Conservation (phyloP, 1,140 invertebrate genomes). For the Pachypeltis micranthus region DNA sequence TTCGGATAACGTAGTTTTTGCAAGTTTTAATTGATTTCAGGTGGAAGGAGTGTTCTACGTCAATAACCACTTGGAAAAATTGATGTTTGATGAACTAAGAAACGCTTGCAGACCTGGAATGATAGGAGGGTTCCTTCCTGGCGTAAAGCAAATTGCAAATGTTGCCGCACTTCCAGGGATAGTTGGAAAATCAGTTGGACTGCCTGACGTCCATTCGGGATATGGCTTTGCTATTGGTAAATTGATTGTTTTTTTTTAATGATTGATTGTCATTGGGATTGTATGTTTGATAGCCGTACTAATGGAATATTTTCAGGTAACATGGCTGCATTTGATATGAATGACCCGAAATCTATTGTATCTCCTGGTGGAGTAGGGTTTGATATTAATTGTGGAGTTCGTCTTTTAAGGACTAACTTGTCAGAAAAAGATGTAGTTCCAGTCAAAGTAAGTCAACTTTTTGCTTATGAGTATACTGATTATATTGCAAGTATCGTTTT, state of each 20-base stretch:
- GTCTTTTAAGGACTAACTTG: constrained; percentile 90
- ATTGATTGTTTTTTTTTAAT: constrained; percentile 1
- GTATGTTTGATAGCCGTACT: neutral
- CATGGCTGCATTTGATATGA: constrained; percentile 98
- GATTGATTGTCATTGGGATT: neutral
- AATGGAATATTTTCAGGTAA: constrained; percentile 59
- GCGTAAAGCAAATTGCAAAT: constrained; percentile 99
- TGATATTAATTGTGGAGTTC: constrained; percentile 97
- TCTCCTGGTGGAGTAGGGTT: constrained; percentile 98
- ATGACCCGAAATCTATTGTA: constrained; percentile 84
- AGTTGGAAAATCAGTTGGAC: constrained; percentile 75
- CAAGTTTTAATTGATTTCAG: constrained; percentile 38
- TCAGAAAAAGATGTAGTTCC: constrained; percentile 89
- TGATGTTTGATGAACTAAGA: constrained; percentile 95
- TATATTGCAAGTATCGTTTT: no score
- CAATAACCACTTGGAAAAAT: constrained; percentile 78
- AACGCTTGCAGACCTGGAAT: constrained; percentile 79
- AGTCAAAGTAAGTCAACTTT: constrained; percentile 73
- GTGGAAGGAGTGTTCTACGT: constrained; percentile 98
- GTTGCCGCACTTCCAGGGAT: constrained; percentile 97
- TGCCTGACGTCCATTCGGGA: constrained; percentile 97
- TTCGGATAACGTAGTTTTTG: neutral
- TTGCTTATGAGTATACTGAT: no score
- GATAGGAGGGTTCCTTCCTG: constrained; percentile 92
- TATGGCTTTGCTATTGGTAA: constrained; percentile 97